Evolutionary conservation across 2,113 vertebrate genomes (phyloP).

Genomic region (Myodes glareolus): DNA sequence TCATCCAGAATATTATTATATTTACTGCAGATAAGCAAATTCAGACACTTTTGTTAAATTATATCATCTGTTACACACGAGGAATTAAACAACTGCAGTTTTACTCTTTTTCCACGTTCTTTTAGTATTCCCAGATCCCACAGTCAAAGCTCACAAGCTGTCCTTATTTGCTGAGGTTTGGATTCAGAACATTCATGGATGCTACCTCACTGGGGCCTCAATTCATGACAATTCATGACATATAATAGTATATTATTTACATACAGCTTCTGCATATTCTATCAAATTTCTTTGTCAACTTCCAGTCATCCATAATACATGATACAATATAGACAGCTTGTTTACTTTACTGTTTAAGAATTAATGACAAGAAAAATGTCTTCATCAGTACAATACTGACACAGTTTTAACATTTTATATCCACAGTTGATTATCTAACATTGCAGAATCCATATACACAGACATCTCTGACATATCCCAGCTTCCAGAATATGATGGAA

Average conservation of each 20-base stretch:
- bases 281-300: neutral
- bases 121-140: neutral
- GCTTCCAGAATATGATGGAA: neutral
- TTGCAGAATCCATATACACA: neutral
- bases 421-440: neutral
- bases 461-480: fast-evolving
- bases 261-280: neutral
- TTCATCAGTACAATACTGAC: neutral
- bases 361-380: neutral
- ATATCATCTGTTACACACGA: neutral
- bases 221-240: neutral
- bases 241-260: neutral
- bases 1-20: neutral
- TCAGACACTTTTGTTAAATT: neutral
- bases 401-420: neutral
- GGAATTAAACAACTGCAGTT: neutral
- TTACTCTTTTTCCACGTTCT: neutral
- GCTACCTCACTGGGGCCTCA: neutral
- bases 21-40: slow-evolving; percentile 53
- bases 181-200: neutral
- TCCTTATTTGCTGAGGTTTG: neutral
- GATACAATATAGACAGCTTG: neutral
- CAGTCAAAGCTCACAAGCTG: neutral
- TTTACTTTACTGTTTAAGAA: neutral
- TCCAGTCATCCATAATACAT: neutral